phyloP scores from a whole-genome alignment of 2,113 vertebrate genomes.

The Herpailurus yagouaroundi region DNA sequence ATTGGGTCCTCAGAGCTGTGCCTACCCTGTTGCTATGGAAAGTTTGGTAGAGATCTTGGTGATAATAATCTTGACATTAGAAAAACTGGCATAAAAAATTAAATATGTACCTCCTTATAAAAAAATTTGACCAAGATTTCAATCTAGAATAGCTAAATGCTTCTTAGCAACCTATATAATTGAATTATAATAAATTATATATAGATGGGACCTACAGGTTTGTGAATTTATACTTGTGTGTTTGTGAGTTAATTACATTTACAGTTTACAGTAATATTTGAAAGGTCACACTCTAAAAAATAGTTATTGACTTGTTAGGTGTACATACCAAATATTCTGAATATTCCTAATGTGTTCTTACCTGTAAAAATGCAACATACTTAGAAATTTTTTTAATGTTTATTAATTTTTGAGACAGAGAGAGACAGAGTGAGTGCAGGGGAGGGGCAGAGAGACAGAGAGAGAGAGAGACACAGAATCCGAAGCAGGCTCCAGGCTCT shows the following conservation, averaged over 20 bases:
- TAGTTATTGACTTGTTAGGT: not conserved
- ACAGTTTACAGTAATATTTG: not conserved
- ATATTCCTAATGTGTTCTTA: constrained; percentile 27
- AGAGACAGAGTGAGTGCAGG: no score
- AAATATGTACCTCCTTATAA: not conserved
- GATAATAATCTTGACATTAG: constrained; percentile 30
- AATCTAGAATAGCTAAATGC: not conserved
- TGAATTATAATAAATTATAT: not conserved
- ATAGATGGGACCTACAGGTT: not conserved
- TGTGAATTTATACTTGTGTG: not conserved
- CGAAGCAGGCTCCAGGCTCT: no score
- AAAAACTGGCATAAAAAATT: not conserved
- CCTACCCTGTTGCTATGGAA: constrained; percentile 44
- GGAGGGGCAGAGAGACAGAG: no score
- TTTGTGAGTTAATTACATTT: constrained; percentile 22
- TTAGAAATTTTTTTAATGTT: not conserved
- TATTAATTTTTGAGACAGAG: no score
- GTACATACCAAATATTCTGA: constrained; percentile 53
- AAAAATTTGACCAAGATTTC: not conserved
- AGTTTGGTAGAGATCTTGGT: constrained; percentile 28
- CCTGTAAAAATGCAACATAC: not conserved
- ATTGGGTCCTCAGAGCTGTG: not conserved
- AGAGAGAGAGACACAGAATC: no score
- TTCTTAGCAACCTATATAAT: not conserved
- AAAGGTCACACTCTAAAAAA: constrained; percentile 47